phyloP scores from a whole-genome alignment of 2,888 invertebrate species.

The Poecilobothrus nobilitatus region DNA sequence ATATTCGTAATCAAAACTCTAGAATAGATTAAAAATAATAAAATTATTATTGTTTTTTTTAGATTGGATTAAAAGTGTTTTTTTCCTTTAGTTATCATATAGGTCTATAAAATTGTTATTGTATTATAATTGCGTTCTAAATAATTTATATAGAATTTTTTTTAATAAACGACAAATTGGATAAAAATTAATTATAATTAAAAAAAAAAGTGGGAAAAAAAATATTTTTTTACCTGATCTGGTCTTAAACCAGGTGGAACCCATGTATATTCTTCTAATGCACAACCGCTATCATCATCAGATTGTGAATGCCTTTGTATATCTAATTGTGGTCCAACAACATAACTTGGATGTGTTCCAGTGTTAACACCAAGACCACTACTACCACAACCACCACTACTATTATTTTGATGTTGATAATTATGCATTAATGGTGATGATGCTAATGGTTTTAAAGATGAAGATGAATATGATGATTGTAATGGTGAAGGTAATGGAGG shows the following conservation, averaged over 20 bases:
- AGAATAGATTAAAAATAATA: no score
- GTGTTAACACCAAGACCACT: neutral
- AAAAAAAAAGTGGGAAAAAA: neutral
- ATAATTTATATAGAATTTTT: no score
- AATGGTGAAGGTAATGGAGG: slow-evolving; percentile 21
- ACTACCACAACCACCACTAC: slow-evolving; percentile 17
- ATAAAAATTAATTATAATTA: neutral
- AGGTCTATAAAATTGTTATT: no score
- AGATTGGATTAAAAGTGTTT: no score
- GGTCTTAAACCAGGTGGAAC: slow-evolving; percentile 93
- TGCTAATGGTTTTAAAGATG: slow-evolving; percentile 35
- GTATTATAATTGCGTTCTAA: no score
- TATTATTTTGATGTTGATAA: slow-evolving; percentile 24
- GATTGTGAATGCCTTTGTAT: slow-evolving; percentile 84
- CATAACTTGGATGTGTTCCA: slow-evolving; percentile 36
- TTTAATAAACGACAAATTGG: no score
- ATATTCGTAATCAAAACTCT: no score
- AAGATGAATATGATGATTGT: slow-evolving; percentile 30
- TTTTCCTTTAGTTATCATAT: no score
- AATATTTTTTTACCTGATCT: slow-evolving; percentile 68
- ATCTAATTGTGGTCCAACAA: slow-evolving; percentile 48
- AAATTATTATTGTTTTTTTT: no score
- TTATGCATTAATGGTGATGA: slow-evolving; percentile 41
- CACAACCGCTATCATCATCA: slow-evolving; percentile 98
- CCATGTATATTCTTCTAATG: slow-evolving; percentile 97